Base-by-base conservation (phyloP, 2,797 vertebrate species). In the Microctenopoma stevenorrisi region DNA sequence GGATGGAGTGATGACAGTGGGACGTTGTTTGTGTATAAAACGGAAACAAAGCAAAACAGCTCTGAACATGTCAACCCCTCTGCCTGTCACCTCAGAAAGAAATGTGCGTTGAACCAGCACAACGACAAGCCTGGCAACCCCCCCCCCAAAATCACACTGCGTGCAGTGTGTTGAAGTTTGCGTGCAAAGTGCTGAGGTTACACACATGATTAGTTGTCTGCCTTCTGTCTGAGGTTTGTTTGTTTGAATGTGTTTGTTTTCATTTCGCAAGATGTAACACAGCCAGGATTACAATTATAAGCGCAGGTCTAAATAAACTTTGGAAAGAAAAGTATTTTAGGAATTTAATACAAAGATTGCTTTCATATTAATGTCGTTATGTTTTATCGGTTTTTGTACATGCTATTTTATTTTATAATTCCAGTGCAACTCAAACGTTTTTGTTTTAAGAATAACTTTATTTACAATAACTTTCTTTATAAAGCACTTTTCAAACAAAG, bases 1-100 rank as follows among this genome's bases (percentile, higher is more conserved):
- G 88, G 89, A 92, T 90, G 88, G 86, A 86, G 90, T 91, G 92
- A 84, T 91, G 92, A 93, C 90, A 92, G 91, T 81, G 59, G 76
- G 82, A 88, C 64, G 70, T 88, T 92, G 90, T 91, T 91, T 92
- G 90, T 92, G 86, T 90, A 73, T 85, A 78, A 86, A 85, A 83
- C 84, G 84, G 89, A 89, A 89, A 89, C 86, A 90, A 91, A 92
- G 86, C 76, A 78, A 91, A 88, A 86, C 89, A 86, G 86, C 75
- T 90, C 87, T 60, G 88, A 89, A 91, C 90, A 90, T 71, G 86
- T 88, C 83, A 66, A 76, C 73, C 68, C 53, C 70, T 68, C 72
- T 43, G 75, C 76, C 61, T 84, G 79, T 86, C 86, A 85, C 76
- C 74, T 82, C 70, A 64, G 63, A 84, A 63, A 79, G 78, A 88